Percentiles rank a stretch among this genome's conserved stretches.
phyloP scores from a whole-genome alignment of 2,888 invertebrate genomes.

The Troides helena region DNA sequence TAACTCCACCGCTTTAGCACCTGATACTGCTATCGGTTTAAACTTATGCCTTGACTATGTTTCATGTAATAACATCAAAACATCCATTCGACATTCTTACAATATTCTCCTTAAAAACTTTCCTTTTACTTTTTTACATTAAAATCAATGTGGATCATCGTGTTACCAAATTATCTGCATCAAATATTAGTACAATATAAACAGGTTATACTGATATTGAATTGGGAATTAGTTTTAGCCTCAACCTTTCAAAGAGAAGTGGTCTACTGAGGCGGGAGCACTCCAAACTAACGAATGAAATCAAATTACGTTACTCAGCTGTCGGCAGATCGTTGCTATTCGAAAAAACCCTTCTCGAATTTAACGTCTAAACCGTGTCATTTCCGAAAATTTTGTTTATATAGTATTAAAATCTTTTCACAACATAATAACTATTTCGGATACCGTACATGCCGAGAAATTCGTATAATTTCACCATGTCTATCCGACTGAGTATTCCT shows the following conservation, averaged over 20 bases:
- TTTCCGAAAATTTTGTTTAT: background rate
- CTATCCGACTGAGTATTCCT: too few relatives aligned
- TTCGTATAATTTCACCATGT: background rate
- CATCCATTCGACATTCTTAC: too few relatives aligned
- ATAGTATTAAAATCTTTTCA: background rate
- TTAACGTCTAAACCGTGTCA: slow-evolving; percentile 13
- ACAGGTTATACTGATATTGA: slow-evolving; percentile 11
- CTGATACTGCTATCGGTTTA: too few relatives aligned
- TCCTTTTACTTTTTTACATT: too few relatives aligned
- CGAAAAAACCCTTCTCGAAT: slow-evolving; percentile 17
- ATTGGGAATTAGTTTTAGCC: slow-evolving; percentile 23
- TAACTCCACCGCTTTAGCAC: too few relatives aligned
- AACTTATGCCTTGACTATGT: too few relatives aligned
- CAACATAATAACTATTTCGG: background rate
- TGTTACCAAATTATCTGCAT: too few relatives aligned
- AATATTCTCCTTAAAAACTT: too few relatives aligned
- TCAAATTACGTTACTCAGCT: slow-evolving; percentile 26
- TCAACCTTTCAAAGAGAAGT: slow-evolving; percentile 27
- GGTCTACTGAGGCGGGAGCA: slow-evolving; percentile 21
- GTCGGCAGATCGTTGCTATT: slow-evolving; percentile 26
- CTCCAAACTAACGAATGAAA: slow-evolving; percentile 27
- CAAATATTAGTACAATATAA: background rate
- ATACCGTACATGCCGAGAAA: background rate
- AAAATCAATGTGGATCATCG: too few relatives aligned
- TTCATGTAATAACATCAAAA: too few relatives aligned